Percentiles rank a stretch among this genome's conserved stretches.
These are phyloP conservation scores for Nannoperca obscura DNA, from an alignment of 2,797 vertebrate genomes.

Conservation along the genomic window DNA sequence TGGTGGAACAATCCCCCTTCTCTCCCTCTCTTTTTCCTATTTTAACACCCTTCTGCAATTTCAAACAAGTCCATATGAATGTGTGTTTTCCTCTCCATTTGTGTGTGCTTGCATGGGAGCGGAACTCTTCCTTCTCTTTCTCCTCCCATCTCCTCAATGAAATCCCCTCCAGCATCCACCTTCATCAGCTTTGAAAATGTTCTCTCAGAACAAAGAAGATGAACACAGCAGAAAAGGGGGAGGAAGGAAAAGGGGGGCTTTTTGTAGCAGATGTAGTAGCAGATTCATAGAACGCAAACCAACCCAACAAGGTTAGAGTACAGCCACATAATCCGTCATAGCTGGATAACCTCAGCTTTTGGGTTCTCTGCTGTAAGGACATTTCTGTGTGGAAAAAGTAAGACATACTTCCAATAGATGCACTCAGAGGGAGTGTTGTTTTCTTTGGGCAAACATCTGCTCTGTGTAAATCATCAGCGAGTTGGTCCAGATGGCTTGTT, in stretches of 20 bases:
- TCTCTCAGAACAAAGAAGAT: constrained; percentile 62
- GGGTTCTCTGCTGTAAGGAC: neutral
- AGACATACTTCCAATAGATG: constrained; percentile 5
- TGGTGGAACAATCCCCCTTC: constrained; percentile 43
- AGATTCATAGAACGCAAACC: constrained; percentile 40
- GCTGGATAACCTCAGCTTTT: constrained; percentile 41
- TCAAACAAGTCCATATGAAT: constrained; percentile 58
- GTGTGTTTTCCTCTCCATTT: constrained; percentile 18
- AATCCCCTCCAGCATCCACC: constrained; percentile 66
- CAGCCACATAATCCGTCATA: constrained; percentile 20
- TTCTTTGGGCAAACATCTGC: constrained; percentile 61
- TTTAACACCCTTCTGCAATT: constrained; percentile 55
- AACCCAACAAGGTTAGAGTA: constrained; percentile 32
- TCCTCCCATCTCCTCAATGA: constrained; percentile 50
- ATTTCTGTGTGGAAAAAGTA: constrained; percentile 20
- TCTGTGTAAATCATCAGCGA: constrained; percentile 54
- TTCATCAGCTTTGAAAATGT: constrained; percentile 68
- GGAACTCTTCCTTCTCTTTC: constrained; percentile 16
- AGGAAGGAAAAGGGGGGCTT: neutral
- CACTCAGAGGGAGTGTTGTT: constrained; percentile 18
- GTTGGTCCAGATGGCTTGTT: constrained; percentile 52
- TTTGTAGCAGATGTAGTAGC: constrained; percentile 13
- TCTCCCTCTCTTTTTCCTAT: constrained; percentile 23
- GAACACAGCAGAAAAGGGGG: constrained; percentile 43
- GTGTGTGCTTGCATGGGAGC: constrained; percentile 28